Conservation (phyloP, 2,888 invertebrate species). For the Peribatodes rhomboidaria region DNA sequence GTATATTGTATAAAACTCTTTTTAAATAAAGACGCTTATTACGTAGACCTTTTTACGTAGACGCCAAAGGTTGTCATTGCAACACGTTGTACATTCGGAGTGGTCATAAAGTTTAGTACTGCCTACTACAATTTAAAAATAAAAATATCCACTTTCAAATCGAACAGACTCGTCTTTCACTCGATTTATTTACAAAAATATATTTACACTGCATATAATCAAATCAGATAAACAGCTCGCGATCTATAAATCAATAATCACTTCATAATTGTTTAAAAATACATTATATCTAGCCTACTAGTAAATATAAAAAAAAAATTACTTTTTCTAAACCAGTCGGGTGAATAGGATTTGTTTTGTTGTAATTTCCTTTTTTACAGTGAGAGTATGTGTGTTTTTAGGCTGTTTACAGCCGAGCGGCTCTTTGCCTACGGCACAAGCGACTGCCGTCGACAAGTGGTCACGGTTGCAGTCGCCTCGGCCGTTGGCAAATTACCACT, state of each 20-base stretch:
- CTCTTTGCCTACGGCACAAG: too few species aligned
- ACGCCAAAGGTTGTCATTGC: background rate
- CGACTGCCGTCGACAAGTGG: too few species aligned
- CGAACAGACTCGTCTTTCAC: slow-evolving; percentile 35
- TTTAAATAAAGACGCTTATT: too few species aligned
- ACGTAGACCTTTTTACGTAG: too few species aligned
- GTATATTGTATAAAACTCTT: too few species aligned
- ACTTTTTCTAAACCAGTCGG: too few species aligned
- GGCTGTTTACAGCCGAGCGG: too few species aligned
- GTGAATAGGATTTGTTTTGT: background rate
- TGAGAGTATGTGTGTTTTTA: too few species aligned
- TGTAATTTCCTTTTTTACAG: background rate
- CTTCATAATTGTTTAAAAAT: slow-evolving; percentile 36
- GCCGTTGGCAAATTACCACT: too few species aligned
- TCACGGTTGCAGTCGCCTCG: too few species aligned
- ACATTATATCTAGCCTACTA: slow-evolving; percentile 8
- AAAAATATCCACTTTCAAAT: slow-evolving; percentile 40
- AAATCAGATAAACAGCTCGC: slow-evolving; percentile 39
- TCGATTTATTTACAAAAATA: slow-evolving; percentile 40
- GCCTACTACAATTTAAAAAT: slow-evolving; percentile 34
- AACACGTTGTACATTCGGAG: background rate
- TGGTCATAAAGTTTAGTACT: background rate
- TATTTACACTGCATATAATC: slow-evolving; percentile 46
- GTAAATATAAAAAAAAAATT: slow-evolving; percentile 5
- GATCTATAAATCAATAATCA: slow-evolving; percentile 25